Conservation (phyloP, 2,888 invertebrate species). For the Leistus spinibarbis region DNA sequence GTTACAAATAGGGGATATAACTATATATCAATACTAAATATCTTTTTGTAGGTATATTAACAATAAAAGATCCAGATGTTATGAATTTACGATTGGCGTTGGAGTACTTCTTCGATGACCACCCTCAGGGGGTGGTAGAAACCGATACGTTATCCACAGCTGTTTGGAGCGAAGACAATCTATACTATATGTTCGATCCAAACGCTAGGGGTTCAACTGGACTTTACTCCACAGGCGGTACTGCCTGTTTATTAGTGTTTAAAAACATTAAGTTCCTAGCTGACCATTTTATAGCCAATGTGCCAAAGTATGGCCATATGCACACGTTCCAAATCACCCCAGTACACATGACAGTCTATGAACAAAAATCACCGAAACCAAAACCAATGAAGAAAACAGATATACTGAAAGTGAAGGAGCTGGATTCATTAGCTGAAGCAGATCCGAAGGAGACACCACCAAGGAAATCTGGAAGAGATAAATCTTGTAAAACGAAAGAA, state of each 20-base stretch:
- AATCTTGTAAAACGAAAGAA: background rate
- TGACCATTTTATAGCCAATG: slow-evolving; percentile 61
- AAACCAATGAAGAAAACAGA: slow-evolving; percentile 21
- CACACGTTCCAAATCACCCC: slow-evolving; percentile 57
- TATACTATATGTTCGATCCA: slow-evolving; percentile 67
- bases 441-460: slow-evolving; percentile 16
- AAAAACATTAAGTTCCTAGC: slow-evolving; percentile 60
- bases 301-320: slow-evolving; percentile 54
- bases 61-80: slow-evolving; percentile 53
- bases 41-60: slow-evolving; percentile 53
- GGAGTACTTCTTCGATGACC: slow-evolving; percentile 63
- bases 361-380: slow-evolving; percentile 28
- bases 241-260: slow-evolving; percentile 62
- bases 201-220: slow-evolving; percentile 57
- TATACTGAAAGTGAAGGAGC: slow-evolving; percentile 23
- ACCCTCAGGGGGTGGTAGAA: slow-evolving; percentile 63
- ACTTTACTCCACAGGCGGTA: slow-evolving; percentile 58
- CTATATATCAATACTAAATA: slow-evolving; percentile 5
- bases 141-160: slow-evolving; percentile 57
- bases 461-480: slow-evolving; percentile 32
- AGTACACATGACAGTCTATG: slow-evolving; percentile 52
- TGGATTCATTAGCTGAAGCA: slow-evolving; percentile 16
- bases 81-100: slow-evolving; percentile 53
- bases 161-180: slow-evolving; percentile 64
- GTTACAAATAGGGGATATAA: too few relatives aligned